These are phyloP conservation scores for Anarhynchus alexandrinus DNA, from an alignment of 2,113 vertebrate species.

Conservation along the genomic window DNA sequence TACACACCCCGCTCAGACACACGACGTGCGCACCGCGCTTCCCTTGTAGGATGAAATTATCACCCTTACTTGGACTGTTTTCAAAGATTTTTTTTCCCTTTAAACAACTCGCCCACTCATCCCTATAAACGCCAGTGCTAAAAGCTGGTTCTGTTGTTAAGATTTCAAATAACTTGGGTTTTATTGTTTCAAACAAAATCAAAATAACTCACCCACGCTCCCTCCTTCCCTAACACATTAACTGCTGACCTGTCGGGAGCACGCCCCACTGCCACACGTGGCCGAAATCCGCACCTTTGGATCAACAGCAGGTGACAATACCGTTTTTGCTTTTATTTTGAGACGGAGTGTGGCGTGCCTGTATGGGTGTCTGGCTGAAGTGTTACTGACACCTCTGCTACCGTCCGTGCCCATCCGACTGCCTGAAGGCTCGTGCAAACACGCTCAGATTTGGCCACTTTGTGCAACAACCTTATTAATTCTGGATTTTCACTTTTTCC, in stretches of 20 bases:
- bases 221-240: not conserved
- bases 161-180: conserved; percentile 33
- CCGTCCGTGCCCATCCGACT: not conserved
- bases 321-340: fast-evolving
- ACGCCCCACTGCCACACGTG: not conserved
- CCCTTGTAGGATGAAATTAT: not conserved
- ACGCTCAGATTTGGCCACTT: not conserved
- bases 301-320: not conserved
- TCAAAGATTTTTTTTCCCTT: not conserved
- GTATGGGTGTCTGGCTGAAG: not conserved
- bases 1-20: not conserved
- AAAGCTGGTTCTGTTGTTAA: conserved; percentile 55
- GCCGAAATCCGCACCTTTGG: fast-evolving
- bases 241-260: conserved; percentile 5
- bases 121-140: conserved; percentile 35
- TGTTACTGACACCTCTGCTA: not conserved
- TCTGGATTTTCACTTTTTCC: not conserved
- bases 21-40: not conserved
- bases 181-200: conserved; percentile 64
- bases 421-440: not conserved
- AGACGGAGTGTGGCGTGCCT: not conserved
- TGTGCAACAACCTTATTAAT: not conserved
- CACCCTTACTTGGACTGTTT: not conserved
- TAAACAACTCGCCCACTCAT: conserved; percentile 61
- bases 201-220: conserved; percentile 48